Evolutionary conservation across 2,888 invertebrate species (phyloP).

Genomic region (Lepidocyrtinus sp.): DNA sequence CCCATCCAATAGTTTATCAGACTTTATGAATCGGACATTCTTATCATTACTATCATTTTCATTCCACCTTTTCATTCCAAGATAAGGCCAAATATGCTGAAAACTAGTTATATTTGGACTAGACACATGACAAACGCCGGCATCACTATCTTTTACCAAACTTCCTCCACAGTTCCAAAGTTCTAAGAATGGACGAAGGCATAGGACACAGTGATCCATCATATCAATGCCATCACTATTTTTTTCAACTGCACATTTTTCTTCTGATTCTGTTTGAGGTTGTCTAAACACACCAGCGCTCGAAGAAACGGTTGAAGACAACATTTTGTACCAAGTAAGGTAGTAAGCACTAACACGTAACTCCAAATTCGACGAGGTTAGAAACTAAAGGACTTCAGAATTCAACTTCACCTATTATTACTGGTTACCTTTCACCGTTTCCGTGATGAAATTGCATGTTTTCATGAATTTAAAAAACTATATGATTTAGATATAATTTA

Average conservation of each 20-base stretch:
- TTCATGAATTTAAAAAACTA: too few relatives aligned
- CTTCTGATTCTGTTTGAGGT: neutral
- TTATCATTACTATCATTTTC: neutral
- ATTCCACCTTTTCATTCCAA: too few relatives aligned
- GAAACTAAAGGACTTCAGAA: too few relatives aligned
- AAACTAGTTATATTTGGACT: neutral
- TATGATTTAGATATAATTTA: too few relatives aligned
- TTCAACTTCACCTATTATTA: too few relatives aligned
- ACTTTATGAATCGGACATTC: neutral
- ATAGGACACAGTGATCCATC: neutral
- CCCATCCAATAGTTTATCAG: neutral
- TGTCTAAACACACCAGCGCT: too few relatives aligned
- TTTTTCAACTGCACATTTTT: neutral
- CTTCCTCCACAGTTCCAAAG: neutral
- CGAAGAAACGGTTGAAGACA: too few relatives aligned
- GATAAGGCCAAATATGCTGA: neutral
- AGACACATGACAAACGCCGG: neutral
- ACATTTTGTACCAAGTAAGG: too few relatives aligned
- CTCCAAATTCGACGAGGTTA: neutral
- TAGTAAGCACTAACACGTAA: neutral
- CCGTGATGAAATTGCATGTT: too few relatives aligned
- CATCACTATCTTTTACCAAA: neutral
- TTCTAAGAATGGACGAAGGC: neutral
- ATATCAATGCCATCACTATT: neutral
- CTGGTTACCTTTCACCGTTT: too few relatives aligned